These are phyloP conservation scores for Bergia puertoricense DNA, from an alignment of 92 coral and sea anemone genomes.

Conservation along the genomic window DNA sequence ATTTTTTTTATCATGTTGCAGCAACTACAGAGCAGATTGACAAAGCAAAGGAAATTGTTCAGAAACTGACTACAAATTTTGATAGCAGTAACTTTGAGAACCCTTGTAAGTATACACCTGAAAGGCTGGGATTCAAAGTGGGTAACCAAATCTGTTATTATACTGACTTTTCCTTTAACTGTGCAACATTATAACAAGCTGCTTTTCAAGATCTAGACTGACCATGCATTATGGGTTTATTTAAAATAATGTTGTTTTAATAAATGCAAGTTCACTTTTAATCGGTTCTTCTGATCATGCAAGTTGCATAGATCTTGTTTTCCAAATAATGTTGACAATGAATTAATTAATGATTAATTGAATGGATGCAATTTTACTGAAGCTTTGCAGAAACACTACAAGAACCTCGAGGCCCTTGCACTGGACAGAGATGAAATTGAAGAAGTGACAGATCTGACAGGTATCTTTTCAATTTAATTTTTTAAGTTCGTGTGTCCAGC, in stretches of 20 bases:
- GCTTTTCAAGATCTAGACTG: too few relatives aligned
- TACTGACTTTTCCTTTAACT: too few relatives aligned
- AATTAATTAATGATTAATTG: not conserved
- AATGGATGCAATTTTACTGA: not conserved
- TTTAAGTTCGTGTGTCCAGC: not conserved
- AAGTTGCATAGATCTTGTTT: not conserved
- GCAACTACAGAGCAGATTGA: constrained; percentile 82
- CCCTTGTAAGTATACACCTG: constrained; percentile 74
- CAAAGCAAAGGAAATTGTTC: constrained; percentile 89
- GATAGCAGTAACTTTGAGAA: constrained; percentile 76
- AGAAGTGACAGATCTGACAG: constrained; percentile 80
- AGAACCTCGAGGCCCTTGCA: constrained; percentile 92
- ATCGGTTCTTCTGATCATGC: not conserved
- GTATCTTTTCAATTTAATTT: constrained; percentile 29
- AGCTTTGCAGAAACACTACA: constrained; percentile 97
- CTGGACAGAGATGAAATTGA: constrained; percentile 92
- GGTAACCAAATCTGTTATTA: too few relatives aligned
- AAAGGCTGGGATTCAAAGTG: too few relatives aligned
- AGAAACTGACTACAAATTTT: constrained; percentile 73
- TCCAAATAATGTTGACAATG: not conserved
- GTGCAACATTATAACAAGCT: too few relatives aligned
- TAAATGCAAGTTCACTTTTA: not conserved
- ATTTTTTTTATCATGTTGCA: constrained; percentile 31
- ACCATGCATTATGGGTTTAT: too few relatives aligned
- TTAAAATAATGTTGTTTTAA: not conserved